phyloP scores from a whole-genome alignment of 2,888 invertebrate species.

The Eupithecia insigniata region DNA sequence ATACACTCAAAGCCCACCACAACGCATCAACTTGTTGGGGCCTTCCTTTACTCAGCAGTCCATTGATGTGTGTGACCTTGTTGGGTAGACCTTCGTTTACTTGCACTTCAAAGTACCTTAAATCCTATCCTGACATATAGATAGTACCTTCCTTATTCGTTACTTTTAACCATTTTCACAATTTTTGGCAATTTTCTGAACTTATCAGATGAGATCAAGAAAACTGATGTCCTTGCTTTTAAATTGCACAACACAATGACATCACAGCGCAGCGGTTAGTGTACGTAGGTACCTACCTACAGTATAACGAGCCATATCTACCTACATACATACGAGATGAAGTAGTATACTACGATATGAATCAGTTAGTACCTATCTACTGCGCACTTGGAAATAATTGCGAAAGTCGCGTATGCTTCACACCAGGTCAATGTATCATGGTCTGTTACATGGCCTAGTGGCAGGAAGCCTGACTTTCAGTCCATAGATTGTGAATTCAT shows the following conservation, averaged over 20 bases:
- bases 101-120: too few relatives aligned
- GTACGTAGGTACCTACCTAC: not conserved
- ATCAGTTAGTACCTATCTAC: not conserved
- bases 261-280: not conserved
- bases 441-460: not conserved
- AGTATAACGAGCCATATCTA: not conserved
- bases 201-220: not conserved
- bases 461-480: not conserved
- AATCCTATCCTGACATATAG: too few relatives aligned
- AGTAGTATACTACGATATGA: not conserved
- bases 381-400: not conserved
- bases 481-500: not conserved
- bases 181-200: not conserved
- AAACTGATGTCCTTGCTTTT: not conserved
- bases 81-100: too few relatives aligned
- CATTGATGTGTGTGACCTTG: too few relatives aligned
- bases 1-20: too few relatives aligned
- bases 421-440: not conserved
- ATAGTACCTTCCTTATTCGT: too few relatives aligned
- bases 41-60: not conserved
- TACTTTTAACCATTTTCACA: not conserved
- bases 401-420: slow-evolving; percentile 5
- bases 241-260: not conserved
- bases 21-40: not conserved
- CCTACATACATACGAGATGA: not conserved